phyloP scores from a whole-genome alignment of 1,140 invertebrate species.

The Acyrthosiphon pisum region DNA sequence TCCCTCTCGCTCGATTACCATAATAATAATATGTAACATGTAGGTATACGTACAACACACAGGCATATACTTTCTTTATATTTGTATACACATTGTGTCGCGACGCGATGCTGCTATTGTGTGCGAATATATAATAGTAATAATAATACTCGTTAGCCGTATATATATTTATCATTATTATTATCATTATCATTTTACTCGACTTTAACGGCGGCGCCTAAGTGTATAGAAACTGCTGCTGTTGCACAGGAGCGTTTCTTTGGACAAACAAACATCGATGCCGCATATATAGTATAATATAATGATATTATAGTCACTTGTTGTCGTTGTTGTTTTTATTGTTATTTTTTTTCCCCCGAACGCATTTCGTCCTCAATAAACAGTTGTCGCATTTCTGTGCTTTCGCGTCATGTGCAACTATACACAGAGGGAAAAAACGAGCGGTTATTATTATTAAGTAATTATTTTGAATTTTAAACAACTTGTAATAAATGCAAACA shows the following conservation, averaged over 20 bases:
- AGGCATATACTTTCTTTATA: background rate
- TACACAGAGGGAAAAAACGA: background rate
- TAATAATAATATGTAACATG: background rate
- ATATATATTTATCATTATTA: background rate
- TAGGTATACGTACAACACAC: background rate
- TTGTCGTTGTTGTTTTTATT: background rate
- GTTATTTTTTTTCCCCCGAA: background rate
- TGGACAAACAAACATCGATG: background rate
- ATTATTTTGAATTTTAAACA: background rate
- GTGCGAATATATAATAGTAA: background rate
- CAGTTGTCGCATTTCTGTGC: background rate
- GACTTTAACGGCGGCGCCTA: background rate
- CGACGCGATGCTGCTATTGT: background rate
- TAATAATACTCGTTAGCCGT: background rate
- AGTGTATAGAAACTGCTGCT: background rate
- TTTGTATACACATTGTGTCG: background rate
- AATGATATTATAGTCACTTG: background rate
- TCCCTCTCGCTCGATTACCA: background rate
- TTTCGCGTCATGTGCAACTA: too few relatives aligned
- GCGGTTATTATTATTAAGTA: background rate
- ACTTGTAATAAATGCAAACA: background rate
- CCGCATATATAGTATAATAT: background rate
- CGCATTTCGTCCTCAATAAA: background rate
- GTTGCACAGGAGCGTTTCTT: background rate
- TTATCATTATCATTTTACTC: slow-evolving; percentile 1